A percentile compares a stretch with the other conserved stretches of the same genome.
phyloP scores from a whole-genome alignment of 2,113 vertebrate species.

The Leptocoma aspasia region DNA sequence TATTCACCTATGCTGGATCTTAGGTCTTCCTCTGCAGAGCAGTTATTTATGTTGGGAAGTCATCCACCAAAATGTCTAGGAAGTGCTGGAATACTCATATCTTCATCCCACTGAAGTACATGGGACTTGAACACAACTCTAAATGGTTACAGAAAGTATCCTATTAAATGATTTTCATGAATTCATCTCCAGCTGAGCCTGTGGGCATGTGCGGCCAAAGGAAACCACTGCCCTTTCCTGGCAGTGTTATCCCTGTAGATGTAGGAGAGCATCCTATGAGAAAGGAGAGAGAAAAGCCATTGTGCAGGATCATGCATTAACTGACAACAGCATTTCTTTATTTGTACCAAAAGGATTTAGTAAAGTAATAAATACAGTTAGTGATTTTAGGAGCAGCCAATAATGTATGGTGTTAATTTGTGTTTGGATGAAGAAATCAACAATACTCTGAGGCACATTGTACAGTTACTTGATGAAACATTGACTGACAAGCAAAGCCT shows the following conservation, averaged over 20 bases:
- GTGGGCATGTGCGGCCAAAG: background rate
- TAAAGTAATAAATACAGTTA: background rate
- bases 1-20: rapidly evolving
- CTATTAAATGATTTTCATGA: background rate
- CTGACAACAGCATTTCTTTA: background rate
- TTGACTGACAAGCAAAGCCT: background rate
- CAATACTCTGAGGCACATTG: background rate
- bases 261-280: background rate
- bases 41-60: background rate
- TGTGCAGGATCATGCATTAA: background rate
- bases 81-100: background rate
- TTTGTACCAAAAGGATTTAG: background rate
- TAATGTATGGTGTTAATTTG: background rate
- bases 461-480: background rate
- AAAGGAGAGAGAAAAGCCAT: background rate
- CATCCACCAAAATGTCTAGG: background rate
- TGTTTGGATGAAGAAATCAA: background rate
- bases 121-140: background rate
- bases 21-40: background rate
- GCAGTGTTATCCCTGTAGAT: background rate
- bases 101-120: background rate
- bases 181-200: background rate
- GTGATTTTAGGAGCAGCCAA: background rate
- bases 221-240: background rate
- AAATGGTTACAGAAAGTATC: background rate